Evolutionary conservation across 2,888 invertebrate genomes (phyloP).

Genomic region (Dynastes maya): DNA sequence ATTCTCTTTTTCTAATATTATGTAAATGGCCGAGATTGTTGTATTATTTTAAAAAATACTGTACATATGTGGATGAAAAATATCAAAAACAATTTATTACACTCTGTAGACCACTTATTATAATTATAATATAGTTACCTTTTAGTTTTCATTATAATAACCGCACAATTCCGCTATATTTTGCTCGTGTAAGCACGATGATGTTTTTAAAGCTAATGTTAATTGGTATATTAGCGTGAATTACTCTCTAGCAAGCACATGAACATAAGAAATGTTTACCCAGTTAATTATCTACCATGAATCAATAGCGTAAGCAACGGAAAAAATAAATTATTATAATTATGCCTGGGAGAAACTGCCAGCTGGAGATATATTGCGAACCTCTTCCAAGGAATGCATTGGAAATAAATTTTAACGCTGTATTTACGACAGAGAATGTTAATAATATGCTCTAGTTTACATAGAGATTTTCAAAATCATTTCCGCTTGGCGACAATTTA

Average conservation of each 20-base stretch:
- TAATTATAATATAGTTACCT: conserved; percentile 19
- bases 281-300: conserved; percentile 29
- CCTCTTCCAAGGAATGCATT: conserved; percentile 3
- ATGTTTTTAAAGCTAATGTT: conserved; percentile 59
- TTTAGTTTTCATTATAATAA: conserved; percentile 39
- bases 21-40: no score
- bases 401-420: conserved; percentile 10
- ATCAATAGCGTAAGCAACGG: conserved; percentile 27
- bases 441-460: conserved; percentile 20
- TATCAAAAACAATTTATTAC: conserved; percentile 13
- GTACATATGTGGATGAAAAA: background rate
- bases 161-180: conserved; percentile 27
- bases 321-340: conserved; percentile 39
- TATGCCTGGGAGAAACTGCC: conserved; percentile 13
- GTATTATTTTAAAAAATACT: no score
- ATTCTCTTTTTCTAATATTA: no score
- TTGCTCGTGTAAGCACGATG: conserved; percentile 31
- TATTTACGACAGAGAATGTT: conserved; percentile 26
- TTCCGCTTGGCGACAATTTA: conserved; percentile 32
- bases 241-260: background rate
- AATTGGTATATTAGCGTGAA: conserved; percentile 58
- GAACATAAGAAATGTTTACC: conserved; percentile 23
- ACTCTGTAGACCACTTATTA: conserved; percentile 22
- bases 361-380: conserved; percentile 22
- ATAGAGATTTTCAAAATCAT: conserved; percentile 28